Evolutionary conservation across 2,888 invertebrate genomes (phyloP).

Genomic region (Cephus pulcher): DNA sequence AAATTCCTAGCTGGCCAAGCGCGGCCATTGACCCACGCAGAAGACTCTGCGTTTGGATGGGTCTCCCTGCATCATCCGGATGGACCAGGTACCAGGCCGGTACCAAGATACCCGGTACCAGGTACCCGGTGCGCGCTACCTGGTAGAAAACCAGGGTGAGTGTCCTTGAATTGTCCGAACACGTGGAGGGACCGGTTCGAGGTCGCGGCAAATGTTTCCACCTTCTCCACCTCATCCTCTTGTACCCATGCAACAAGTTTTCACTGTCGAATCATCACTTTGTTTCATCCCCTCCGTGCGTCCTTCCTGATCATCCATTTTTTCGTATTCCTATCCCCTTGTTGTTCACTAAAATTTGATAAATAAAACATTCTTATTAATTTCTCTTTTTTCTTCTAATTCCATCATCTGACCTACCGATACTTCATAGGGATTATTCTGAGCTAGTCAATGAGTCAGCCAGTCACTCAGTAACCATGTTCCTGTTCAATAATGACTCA

Average conservation of each 20-base stretch:
- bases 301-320: not conserved
- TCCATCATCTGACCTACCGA: not conserved
- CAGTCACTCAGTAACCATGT: not conserved
- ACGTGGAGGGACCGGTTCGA: conserved; percentile 35
- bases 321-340: not conserved
- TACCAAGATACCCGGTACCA: not conserved
- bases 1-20: conserved; percentile 61
- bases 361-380: too few species aligned
- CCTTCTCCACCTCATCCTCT: not conserved
- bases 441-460: not conserved
- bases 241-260: not conserved
- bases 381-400: not conserved
- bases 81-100: conserved; percentile 4
- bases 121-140: conserved; percentile 9
- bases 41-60: conserved; percentile 28
- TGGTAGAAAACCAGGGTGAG: conserved; percentile 35
- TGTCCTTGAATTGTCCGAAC: conserved; percentile 41
- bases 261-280: not conserved
- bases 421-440: not conserved
- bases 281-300: not conserved
- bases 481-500: not conserved
- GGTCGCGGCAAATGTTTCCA: conserved; percentile 27
- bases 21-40: conserved; percentile 50
- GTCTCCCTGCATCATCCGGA: conserved; percentile 31
- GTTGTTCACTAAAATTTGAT: not conserved